Evolutionary conservation across 2,113 vertebrate species (phyloP).

Genomic region (Lasiurus borealis): DNA sequence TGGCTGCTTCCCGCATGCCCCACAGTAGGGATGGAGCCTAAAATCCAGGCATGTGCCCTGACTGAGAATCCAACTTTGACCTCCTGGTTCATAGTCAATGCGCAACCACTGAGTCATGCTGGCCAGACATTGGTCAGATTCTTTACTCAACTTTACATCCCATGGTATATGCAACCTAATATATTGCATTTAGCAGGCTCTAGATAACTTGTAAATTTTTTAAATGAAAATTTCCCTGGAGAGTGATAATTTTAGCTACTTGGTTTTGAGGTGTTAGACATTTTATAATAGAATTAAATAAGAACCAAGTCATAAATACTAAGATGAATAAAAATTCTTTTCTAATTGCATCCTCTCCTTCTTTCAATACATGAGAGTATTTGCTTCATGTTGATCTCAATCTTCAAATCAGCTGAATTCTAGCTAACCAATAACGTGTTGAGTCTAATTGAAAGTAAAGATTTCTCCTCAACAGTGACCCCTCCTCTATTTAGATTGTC

Average conservation of each 20-base stretch:
- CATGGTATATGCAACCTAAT: background rate
- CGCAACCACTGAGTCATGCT: too few relatives aligned
- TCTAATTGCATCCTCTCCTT: background rate
- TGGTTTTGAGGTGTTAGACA: background rate
- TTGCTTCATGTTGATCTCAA: background rate
- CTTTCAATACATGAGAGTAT: background rate
- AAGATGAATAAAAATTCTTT: background rate
- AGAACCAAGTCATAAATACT: background rate
- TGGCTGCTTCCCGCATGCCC: too few relatives aligned
- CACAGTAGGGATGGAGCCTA: too few relatives aligned
- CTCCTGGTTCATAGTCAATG: too few relatives aligned
- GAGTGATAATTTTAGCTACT: background rate
- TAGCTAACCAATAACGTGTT: background rate
- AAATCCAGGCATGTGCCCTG: too few relatives aligned
- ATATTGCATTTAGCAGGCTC: background rate
- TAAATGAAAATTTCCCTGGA: background rate
- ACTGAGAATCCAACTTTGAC: too few relatives aligned
- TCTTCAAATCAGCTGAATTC: background rate
- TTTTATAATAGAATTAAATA: background rate
- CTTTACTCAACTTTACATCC: background rate
- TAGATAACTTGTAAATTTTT: constrained; percentile 26
- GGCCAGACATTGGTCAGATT: too few relatives aligned
- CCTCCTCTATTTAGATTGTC: background rate
- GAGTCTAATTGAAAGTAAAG: background rate
- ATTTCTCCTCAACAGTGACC: background rate